These are phyloP conservation scores for Hydropotes inermis DNA, from an alignment of 2,113 vertebrate genomes.

Conservation along the genomic window DNA sequence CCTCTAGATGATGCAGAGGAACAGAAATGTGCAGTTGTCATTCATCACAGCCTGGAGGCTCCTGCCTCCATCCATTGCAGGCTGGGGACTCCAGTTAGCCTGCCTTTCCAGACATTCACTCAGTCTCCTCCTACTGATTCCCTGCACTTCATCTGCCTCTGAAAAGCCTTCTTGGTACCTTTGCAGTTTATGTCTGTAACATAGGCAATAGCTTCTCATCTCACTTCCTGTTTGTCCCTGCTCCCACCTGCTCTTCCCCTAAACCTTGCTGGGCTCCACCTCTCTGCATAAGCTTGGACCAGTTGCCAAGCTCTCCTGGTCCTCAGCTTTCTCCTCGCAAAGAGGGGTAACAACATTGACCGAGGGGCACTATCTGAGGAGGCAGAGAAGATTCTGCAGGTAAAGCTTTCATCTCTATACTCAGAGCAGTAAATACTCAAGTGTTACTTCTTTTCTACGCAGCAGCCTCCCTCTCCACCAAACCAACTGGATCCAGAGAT, in stretches of 20 bases:
- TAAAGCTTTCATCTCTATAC: rapidly evolving
- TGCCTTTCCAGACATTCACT: not conserved
- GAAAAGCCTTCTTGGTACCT: not conserved
- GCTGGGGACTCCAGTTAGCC: not conserved
- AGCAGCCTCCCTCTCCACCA: not conserved
- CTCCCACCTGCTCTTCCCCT: not conserved
- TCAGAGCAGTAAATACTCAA: not conserved
- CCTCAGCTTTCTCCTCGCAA: not conserved
- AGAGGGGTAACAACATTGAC: no score
- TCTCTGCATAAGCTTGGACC: not conserved
- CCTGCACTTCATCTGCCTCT: not conserved
- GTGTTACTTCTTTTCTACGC: not conserved
- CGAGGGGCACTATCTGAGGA: not conserved
- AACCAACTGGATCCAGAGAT: not conserved
- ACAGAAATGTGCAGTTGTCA: not conserved
- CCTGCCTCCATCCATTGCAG: not conserved
- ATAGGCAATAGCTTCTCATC: not conserved
- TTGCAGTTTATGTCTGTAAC: not conserved
- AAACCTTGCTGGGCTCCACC: not conserved
- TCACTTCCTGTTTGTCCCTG: not conserved
- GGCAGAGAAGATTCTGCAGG: not conserved
- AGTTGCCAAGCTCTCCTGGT: not conserved
- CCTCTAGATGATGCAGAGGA: not conserved
- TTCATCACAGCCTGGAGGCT: not conserved
- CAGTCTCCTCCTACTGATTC: not conserved